phyloP scores from a whole-genome alignment of 2,888 invertebrate genomes.

The Carabus problematicus region DNA sequence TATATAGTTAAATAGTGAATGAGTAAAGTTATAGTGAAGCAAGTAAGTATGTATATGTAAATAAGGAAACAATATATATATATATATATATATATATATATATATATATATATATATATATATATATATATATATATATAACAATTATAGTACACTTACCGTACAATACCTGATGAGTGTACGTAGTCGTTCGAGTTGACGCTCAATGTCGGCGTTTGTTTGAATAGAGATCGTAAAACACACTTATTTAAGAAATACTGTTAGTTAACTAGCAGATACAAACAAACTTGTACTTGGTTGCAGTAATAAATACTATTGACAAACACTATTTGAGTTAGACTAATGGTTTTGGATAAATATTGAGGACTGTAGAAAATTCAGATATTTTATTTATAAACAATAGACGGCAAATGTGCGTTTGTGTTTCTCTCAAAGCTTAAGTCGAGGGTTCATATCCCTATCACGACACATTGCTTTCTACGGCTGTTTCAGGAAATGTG shows the following conservation, averaged over 20 bases:
- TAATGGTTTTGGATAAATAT: constrained; percentile 17
- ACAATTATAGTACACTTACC: constrained; percentile 47
- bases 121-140: no score
- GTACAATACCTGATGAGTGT: constrained; percentile 52
- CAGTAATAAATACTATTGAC: constrained; percentile 13
- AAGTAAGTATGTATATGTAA: no score
- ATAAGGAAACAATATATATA: no score
- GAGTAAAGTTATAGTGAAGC: no score
- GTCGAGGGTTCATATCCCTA: constrained; percentile 73
- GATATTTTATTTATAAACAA: constrained; percentile 5
- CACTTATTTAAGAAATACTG: constrained; percentile 24
- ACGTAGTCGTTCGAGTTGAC: constrained; percentile 51
- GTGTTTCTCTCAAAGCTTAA: constrained; percentile 36
- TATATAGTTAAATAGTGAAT: no score
- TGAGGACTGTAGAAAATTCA: constrained; percentile 9
- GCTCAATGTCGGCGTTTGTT: constrained; percentile 48
- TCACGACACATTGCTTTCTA: constrained; percentile 80
- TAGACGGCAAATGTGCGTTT: constrained; percentile 2
- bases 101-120: no score
- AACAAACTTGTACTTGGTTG: constrained; percentile 20
- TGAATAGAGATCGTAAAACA: constrained; percentile 15
- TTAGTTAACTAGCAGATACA: constrained; percentile 30
- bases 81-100: no score
- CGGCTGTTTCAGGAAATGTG: constrained; percentile 92
- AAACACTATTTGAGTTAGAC: constrained; percentile 21